These are phyloP conservation scores for Sminthopsis crassicaudata DNA, from an alignment of 2,113 vertebrate genomes.

Conservation along the genomic window DNA sequence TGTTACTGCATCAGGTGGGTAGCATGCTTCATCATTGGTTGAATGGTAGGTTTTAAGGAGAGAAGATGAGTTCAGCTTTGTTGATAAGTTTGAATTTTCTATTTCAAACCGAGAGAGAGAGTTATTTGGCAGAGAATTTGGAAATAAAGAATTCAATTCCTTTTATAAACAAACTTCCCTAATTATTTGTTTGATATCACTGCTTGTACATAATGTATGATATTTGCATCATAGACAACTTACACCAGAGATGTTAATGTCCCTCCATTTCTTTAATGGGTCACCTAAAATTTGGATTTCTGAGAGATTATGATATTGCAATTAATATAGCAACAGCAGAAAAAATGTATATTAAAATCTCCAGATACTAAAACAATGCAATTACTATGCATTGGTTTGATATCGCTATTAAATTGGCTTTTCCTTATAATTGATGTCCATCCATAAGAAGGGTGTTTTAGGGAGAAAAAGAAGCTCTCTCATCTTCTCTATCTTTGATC, in stretches of 20 bases:
- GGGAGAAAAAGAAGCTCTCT: neutral
- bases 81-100: neutral
- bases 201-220: neutral
- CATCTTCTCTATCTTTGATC: constrained; percentile 25
- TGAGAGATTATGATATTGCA: neutral
- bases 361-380: neutral
- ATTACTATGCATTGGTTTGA: neutral
- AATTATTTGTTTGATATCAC: neutral
- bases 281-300: neutral
- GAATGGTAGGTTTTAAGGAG: neutral
- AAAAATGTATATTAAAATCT: neutral
- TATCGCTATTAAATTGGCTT: neutral
- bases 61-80: neutral
- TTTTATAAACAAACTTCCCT: neutral
- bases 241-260: neutral
- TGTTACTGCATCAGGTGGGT: neutral
- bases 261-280: neutral
- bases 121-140: neutral
- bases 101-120: neutral
- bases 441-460: constrained; percentile 24
- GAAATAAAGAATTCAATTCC: neutral
- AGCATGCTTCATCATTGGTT: neutral
- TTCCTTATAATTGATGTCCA: constrained; percentile 38
- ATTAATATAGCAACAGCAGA: neutral
- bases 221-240: neutral